Evolutionary conservation across 2,113 vertebrate species (phyloP).

Genomic region (crab-eating macaque (Macaca fascicularis)): DNA sequence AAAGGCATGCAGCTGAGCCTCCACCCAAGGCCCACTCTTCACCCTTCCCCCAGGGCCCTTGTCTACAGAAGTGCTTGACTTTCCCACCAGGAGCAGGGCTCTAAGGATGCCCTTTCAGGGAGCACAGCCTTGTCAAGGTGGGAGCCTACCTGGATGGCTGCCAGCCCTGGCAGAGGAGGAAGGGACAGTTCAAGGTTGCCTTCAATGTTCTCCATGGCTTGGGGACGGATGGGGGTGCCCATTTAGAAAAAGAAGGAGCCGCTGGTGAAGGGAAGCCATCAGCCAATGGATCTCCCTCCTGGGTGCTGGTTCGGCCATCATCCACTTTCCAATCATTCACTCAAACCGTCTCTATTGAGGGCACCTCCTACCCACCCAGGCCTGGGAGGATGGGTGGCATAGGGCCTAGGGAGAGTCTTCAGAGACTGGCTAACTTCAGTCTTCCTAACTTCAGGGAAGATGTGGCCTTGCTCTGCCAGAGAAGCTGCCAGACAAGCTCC

Average conservation of each 20-base stretch:
- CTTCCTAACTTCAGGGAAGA: background rate
- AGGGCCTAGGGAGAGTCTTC: background rate
- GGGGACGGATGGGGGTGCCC: background rate
- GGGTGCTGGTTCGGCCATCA: background rate
- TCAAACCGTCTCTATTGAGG: background rate
- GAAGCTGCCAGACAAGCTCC: background rate
- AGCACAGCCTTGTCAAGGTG: accelerated
- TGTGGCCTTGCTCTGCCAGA: background rate
- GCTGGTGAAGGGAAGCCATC: background rate
- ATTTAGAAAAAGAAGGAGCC: background rate
- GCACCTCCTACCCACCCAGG: background rate
- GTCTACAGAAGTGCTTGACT: too few species aligned
- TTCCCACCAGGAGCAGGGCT: background rate
- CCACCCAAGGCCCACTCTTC: background rate
- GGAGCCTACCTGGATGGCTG: background rate
- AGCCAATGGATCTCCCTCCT: background rate
- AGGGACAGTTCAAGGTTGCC: accelerated
- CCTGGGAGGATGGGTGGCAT: background rate
- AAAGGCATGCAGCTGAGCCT: background rate
- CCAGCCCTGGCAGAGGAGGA: background rate
- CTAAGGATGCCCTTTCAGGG: background rate
- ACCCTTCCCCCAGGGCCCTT: too few species aligned
- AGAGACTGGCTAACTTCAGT: background rate
- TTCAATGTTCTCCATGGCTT: background rate
- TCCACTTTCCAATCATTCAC: background rate